Conservation (phyloP, 2,888 invertebrate genomes). For the Cantharis flavilabris region DNA sequence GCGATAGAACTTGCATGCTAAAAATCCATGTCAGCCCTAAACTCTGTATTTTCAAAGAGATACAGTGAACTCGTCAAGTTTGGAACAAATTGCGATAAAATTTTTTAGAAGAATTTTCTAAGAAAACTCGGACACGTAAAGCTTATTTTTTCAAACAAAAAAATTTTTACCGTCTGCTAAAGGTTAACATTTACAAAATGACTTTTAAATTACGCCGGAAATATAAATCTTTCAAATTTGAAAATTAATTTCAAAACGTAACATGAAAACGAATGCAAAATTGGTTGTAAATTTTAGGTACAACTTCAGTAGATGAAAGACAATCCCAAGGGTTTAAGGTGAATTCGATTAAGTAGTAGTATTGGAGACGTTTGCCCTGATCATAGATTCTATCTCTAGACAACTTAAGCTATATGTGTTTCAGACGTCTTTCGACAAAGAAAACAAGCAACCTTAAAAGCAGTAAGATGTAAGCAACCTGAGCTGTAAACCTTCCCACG, state of each 20-base stretch:
- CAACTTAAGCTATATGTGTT: background rate
- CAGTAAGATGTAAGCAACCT: background rate
- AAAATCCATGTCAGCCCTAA: background rate
- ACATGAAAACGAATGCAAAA: background rate
- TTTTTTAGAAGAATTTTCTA: too few species aligned
- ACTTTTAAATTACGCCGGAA: background rate
- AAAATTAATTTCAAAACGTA: background rate
- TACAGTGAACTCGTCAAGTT: too few species aligned
- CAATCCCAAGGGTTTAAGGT: conserved; percentile 1
- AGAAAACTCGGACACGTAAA: too few species aligned
- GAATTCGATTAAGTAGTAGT: conserved; percentile 5
- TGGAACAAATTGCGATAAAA: too few species aligned
- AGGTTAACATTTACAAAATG: too few species aligned
- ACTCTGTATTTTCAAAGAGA: background rate
- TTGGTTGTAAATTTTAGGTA: background rate
- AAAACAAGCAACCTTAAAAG: background rate
- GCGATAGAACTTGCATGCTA: background rate
- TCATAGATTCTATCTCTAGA: background rate
- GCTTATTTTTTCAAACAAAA: too few species aligned
- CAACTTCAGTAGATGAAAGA: background rate
- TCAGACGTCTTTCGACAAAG: background rate
- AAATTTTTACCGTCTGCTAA: too few species aligned
- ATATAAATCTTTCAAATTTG: background rate
- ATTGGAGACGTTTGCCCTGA: background rate
- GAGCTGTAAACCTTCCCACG: background rate